Evolutionary conservation across 2,113 vertebrate species (phyloP).

Genomic region (Oncorhynchus masou): DNA sequence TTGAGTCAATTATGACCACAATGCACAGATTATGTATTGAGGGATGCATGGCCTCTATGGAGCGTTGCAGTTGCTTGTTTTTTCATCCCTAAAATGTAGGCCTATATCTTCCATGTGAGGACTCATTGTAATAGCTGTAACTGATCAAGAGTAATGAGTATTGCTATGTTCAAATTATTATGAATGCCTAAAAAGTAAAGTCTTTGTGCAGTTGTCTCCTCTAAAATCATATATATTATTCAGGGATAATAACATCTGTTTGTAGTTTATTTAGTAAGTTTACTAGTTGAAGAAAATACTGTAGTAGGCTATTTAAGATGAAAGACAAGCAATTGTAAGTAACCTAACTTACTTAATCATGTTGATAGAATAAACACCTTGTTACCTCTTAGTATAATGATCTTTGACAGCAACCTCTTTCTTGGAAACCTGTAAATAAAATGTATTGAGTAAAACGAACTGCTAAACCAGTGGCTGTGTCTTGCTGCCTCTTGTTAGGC

Average conservation of each 20-base stretch:
- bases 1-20: too few relatives aligned
- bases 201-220: too few relatives aligned
- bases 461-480: slow-evolving; percentile 7
- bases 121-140: not conserved
- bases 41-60: too few relatives aligned
- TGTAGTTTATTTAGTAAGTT: too few relatives aligned
- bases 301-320: not conserved
- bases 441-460: slow-evolving; percentile 54
- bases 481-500: slow-evolving; percentile 8
- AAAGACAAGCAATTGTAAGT: not conserved
- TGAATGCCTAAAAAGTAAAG: not conserved
- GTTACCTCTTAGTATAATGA: not conserved
- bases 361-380: not conserved
- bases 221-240: too few relatives aligned
- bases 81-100: too few relatives aligned
- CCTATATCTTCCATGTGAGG: too few relatives aligned
- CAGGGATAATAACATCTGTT: too few relatives aligned
- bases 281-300: too few relatives aligned
- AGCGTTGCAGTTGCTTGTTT: too few relatives aligned
- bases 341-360: not conserved
- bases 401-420: not conserved
- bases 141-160: not conserved
- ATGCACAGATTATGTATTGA: too few relatives aligned
- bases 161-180: not conserved
- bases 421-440: not conserved